Evolutionary conservation across 2,797 vertebrate genomes (phyloP).

Genomic region (Aeoliscus strigatus): DNA sequence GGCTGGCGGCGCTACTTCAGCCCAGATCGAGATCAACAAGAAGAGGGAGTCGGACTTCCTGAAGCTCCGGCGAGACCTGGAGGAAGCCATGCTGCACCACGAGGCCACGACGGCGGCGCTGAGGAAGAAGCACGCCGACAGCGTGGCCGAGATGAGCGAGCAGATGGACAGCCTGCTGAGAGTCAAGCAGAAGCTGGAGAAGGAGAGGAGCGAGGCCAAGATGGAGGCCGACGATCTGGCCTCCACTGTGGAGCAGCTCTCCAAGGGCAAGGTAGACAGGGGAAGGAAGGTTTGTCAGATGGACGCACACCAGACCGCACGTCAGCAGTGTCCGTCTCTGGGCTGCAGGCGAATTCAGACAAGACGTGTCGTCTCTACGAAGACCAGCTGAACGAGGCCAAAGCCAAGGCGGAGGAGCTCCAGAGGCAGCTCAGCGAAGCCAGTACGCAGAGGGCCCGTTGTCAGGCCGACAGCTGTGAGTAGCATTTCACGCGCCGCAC

Average conservation of each 20-base stretch:
- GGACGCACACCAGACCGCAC: neutral
- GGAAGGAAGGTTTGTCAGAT: neutral
- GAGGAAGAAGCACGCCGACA: constrained; percentile 87
- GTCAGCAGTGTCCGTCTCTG: neutral
- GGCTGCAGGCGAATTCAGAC: constrained; percentile 80
- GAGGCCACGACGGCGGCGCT: constrained; percentile 79
- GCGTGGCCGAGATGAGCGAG: constrained; percentile 80
- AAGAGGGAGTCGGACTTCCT: constrained; percentile 85
- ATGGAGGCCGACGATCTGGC: constrained; percentile 88
- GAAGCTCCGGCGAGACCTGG: constrained; percentile 84
- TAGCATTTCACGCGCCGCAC: no score
- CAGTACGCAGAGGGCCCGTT: constrained; percentile 76
- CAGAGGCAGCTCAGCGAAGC: constrained; percentile 84
- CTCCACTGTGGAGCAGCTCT: constrained; percentile 85
- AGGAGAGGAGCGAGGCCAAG: constrained; percentile 87
- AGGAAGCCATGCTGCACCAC: constrained; percentile 85
- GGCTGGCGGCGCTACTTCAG: constrained; percentile 81
- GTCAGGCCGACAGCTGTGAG: constrained; percentile 84
- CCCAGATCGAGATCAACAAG: constrained; percentile 87
- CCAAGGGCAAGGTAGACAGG: constrained; percentile 83
- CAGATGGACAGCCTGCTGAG: constrained; percentile 90
- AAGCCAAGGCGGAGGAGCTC: constrained; percentile 85
- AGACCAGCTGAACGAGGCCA: constrained; percentile 89
- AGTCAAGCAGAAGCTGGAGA: constrained; percentile 92
- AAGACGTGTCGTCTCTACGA: constrained; percentile 87